Evolutionary conservation across 2,113 vertebrate genomes (phyloP).

Genomic region (Axis porcinus): DNA sequence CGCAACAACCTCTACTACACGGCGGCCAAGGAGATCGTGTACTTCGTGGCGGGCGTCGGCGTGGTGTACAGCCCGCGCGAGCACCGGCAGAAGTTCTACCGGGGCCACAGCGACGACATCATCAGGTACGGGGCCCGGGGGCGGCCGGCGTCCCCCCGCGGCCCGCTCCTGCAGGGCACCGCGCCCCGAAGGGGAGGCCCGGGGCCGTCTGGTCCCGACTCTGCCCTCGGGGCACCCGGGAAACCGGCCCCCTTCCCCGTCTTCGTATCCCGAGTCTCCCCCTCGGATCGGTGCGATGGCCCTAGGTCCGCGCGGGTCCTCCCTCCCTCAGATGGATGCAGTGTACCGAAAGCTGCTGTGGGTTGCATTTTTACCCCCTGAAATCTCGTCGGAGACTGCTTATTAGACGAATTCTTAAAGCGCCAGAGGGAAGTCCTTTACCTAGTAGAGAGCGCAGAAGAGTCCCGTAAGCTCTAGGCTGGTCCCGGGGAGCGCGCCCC

Average conservation of each 20-base stretch:
- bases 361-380: not conserved
- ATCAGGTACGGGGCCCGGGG: constrained; percentile 89
- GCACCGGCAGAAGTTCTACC: constrained; percentile 99
- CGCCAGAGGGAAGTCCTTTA: not conserved
- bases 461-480: not conserved
- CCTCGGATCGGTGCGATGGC: not conserved
- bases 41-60: constrained; percentile 97
- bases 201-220: not conserved
- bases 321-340: not conserved
- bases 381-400: not conserved
- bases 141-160: not conserved
- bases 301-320: not conserved
- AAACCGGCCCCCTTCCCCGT: not conserved
- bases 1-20: constrained; percentile 99
- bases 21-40: constrained; percentile 96
- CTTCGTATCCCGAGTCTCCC: not conserved
- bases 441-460: not conserved
- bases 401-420: not conserved
- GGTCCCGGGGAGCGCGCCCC: not conserved
- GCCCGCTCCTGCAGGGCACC: not conserved
- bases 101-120: constrained; percentile 99
- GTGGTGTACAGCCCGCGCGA: constrained; percentile 98
- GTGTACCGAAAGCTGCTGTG: not conserved
- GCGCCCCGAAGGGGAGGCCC: not conserved
- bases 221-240: not conserved